A percentile compares a stretch with the other conserved stretches of the same genome.
phyloP scores from a whole-genome alignment of 53 echinoderm and acorn worm species.

The Paelopatides confundens region DNA sequence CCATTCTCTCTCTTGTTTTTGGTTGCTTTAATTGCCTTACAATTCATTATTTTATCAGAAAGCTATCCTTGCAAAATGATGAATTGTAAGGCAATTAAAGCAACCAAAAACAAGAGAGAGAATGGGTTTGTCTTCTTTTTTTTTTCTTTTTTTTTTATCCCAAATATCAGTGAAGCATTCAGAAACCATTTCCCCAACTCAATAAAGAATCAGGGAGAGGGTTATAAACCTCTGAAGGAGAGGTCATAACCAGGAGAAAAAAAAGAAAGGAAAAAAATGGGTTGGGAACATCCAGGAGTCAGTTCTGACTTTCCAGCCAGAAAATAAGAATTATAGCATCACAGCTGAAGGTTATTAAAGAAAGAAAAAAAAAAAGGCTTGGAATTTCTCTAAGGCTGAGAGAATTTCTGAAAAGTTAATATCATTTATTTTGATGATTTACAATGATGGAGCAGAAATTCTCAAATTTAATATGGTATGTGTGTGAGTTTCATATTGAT shows the following conservation, averaged over 20 bases:
- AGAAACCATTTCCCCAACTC: slow-evolving; percentile 18
- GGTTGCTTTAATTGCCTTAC: neutral
- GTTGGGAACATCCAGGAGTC: neutral
- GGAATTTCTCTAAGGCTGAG: neutral
- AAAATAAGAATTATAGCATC: slow-evolving; percentile 31
- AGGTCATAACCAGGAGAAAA: slow-evolving; percentile 18
- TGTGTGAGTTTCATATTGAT: slow-evolving; percentile 6
- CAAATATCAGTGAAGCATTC: slow-evolving; percentile 44
- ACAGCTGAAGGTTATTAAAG: slow-evolving; percentile 51
- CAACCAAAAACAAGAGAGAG: slow-evolving; percentile 24
- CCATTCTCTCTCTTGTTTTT: too few species aligned
- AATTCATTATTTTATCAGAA: too few species aligned
- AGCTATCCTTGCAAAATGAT: slow-evolving; percentile 39
- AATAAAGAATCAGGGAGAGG: slow-evolving; percentile 14
- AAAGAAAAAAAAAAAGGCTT: neutral
- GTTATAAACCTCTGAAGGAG: slow-evolving; percentile 16
- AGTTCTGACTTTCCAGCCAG: neutral
- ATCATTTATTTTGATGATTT: slow-evolving; percentile 16
- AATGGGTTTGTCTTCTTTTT: too few species aligned
- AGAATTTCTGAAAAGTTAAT: neutral
- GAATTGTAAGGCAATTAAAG: slow-evolving; percentile 44
- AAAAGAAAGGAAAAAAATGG: neutral
- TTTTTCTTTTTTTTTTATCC: slow-evolving; percentile 26
- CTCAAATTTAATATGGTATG: slow-evolving; percentile 15
- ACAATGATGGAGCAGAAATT: slow-evolving; percentile 28